Evolutionary conservation across 2,113 vertebrate species (phyloP).

Genomic region (Menura novaehollandiae): DNA sequence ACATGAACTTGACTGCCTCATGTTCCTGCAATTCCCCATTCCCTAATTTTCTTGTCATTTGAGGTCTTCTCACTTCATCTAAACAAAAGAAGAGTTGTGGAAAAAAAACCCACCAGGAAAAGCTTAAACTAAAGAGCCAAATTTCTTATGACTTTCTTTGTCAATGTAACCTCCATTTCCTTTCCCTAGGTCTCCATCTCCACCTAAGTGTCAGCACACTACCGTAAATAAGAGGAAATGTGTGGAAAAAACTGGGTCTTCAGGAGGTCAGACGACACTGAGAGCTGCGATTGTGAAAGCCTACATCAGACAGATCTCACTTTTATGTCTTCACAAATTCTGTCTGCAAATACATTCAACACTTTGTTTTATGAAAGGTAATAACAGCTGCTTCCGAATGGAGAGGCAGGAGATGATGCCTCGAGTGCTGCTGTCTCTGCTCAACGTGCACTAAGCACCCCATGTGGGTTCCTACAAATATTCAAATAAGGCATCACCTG

Average conservation of each 20-base stretch:
- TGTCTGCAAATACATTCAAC: neutral
- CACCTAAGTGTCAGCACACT: neutral
- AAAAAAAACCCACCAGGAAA: neutral
- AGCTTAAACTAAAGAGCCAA: neutral
- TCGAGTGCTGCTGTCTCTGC: neutral
- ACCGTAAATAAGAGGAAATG: neutral
- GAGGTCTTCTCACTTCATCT: neutral
- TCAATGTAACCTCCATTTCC: neutral
- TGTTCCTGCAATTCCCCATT: neutral
- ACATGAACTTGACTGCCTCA: neutral
- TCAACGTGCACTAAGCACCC: rapidly evolving
- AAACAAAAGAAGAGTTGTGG: neutral
- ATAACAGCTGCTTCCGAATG: neutral
- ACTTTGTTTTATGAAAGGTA: neutral
- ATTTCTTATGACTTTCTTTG: neutral
- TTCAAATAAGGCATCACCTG: neutral
- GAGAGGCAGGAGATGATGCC: neutral
- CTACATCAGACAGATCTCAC: neutral
- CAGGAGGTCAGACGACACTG: neutral
- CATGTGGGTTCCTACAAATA: rapidly evolving
- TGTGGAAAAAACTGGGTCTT: neutral
- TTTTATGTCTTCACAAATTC: neutral
- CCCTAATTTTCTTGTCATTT: neutral
- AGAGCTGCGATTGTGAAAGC: neutral
- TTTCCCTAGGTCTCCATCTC: neutral